These are phyloP conservation scores for Mesorhabditis belari DNA, from an alignment of 2,888 invertebrate species.

Conservation along the genomic window DNA sequence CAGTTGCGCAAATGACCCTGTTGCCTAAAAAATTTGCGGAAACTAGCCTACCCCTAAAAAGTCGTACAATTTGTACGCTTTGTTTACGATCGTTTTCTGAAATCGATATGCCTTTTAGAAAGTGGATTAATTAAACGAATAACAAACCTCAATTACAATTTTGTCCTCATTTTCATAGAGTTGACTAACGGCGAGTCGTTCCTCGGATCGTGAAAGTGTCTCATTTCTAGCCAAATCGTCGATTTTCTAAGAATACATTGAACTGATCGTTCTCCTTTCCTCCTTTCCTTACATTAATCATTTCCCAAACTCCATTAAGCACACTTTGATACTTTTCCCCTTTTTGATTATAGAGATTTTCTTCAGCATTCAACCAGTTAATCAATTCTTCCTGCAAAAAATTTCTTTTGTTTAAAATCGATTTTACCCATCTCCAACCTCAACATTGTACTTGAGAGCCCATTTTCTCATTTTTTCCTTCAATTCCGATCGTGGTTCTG, in stretches of 20 bases:
- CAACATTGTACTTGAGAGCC: background rate
- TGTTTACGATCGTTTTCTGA: no score
- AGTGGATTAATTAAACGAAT: no score
- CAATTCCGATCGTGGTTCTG: background rate
- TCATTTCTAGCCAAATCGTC: background rate
- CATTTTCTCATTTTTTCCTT: background rate
- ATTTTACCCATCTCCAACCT: background rate
- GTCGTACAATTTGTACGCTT: no score
- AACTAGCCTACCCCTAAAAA: no score
- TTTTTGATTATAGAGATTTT: background rate
- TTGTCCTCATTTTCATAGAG: background rate
- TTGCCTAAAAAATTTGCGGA: no score
- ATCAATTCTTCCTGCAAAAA: background rate
- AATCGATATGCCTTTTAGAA: no score
- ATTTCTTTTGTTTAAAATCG: no score
- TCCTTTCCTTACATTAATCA: background rate
- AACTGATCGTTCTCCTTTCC: no score
- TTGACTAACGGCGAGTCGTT: background rate
- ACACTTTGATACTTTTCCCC: background rate
- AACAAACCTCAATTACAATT: background rate
- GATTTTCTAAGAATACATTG: background rate
- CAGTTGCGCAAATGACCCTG: no score
- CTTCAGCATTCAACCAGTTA: background rate
- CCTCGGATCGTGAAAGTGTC: background rate
- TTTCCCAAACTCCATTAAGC: background rate